Conservation (phyloP, 2,797 vertebrate species). For the Prionace glauca region DNA sequence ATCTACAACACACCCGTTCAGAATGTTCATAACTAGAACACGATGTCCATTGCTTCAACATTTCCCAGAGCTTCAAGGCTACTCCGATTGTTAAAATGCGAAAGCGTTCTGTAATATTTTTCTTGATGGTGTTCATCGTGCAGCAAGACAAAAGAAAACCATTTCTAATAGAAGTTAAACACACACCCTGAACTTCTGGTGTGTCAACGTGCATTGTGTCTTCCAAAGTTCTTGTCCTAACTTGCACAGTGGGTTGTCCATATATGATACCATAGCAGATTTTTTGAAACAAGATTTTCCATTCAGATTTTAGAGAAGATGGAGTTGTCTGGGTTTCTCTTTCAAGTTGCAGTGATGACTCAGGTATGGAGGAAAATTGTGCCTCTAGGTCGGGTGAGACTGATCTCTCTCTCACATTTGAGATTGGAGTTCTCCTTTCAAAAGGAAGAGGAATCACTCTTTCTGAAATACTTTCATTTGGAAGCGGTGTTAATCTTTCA, state of each 20-base stretch:
- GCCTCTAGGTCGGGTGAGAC: not conserved
- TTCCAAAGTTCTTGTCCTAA: not conserved
- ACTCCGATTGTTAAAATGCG: not conserved
- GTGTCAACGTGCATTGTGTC: not conserved
- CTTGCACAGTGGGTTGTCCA: not conserved
- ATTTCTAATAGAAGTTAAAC: not conserved
- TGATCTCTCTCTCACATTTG: not conserved
- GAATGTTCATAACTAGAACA: not conserved
- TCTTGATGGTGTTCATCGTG: not conserved
- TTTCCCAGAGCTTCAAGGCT: not conserved
- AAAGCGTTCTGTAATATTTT: not conserved
- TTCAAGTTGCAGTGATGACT: not conserved
- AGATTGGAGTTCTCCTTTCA: too few species aligned
- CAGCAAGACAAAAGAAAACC: not conserved
- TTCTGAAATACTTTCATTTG: not conserved
- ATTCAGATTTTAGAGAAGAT: not conserved
- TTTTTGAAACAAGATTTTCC: not conserved
- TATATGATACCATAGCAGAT: not conserved
- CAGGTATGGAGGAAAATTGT: not conserved
- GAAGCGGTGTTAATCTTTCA: not conserved
- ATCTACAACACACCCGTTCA: not conserved
- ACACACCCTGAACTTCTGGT: constrained; percentile 11
- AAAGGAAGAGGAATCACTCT: not conserved
- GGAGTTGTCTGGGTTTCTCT: constrained; percentile 30
- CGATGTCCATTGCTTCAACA: not conserved